Base-by-base conservation (phyloP, 2,888 invertebrate species). In the Hemistola chrysoprasaria region DNA sequence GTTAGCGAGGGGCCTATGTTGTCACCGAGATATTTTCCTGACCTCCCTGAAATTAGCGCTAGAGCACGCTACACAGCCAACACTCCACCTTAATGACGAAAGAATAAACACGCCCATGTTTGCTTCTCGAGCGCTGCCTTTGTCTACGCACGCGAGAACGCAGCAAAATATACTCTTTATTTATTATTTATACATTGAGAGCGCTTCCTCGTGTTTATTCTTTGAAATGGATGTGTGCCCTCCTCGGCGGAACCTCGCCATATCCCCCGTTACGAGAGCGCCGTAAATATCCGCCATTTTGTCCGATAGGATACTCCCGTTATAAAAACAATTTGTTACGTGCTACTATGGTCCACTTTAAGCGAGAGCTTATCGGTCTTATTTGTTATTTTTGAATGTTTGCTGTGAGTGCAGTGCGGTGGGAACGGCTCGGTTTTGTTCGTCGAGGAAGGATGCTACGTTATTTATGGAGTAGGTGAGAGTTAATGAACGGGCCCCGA, bases 141-240 rank as follows among this genome's bases (percentile, higher is more conserved):
- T 84, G 85, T 85, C 83, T 83, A 77, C 75, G 75, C 74, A 69
- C 74, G 72, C 75, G 71, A 70, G 64, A 62, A 73, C 77, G 72
- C 78, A 74, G 75, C 71, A 68, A 82, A 81, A 81, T 82, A 82
- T 77, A 78, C 78, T 70, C 78, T 74, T 74, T 78, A 80, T 84
- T 82, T 80, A 84, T 84, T 84, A 85, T 86, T 83, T 84, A 85
- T 83, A 81, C 84, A 80, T 81, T 77, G 78, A 78, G 78, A 81
- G 76, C 74, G 69, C 71, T 77, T 78, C 73, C 76, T 71, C 66
- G 64, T 85, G 83, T 84, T 83, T 83, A 78, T 80, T 80, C 79
- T 83, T 76, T 76, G 83, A 79, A 81, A 84, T 85, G 81, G 82
- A 81, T 79, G 80, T 82, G 74, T 69, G 72, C 70, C 63, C 71